These are phyloP conservation scores for Delichon dasypus DNA, from an alignment of 2,797 vertebrate species.

Conservation along the genomic window DNA sequence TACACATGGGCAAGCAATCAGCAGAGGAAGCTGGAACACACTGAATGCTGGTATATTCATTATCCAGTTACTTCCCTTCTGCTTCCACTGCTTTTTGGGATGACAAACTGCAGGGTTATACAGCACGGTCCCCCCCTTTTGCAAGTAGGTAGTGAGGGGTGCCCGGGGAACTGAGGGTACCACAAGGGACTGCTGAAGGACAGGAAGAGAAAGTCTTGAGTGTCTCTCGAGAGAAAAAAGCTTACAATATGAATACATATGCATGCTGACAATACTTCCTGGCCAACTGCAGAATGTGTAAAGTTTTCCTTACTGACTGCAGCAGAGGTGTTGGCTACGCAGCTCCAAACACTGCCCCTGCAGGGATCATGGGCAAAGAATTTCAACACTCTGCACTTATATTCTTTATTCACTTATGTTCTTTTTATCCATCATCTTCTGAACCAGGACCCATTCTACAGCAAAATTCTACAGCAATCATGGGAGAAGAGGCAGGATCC, in stretches of 20 bases:
- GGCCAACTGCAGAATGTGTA: background rate
- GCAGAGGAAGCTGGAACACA: background rate
- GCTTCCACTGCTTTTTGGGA: background rate
- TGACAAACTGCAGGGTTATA: background rate
- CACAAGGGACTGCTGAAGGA: background rate
- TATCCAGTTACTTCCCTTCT: background rate
- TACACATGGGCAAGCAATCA: background rate
- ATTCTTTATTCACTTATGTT: background rate
- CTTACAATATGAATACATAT: background rate
- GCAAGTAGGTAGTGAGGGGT: accelerated
- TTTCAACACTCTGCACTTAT: background rate
- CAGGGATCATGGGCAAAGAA: background rate
- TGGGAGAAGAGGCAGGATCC: background rate
- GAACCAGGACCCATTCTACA: background rate
- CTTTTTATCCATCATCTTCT: background rate
- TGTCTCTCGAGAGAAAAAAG: background rate
- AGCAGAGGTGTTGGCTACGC: background rate
- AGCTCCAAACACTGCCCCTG: background rate
- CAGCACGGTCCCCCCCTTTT: background rate
- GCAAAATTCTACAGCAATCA: background rate
- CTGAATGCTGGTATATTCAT: background rate
- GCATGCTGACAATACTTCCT: background rate
- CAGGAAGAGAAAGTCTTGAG: background rate
- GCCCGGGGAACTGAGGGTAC: background rate
- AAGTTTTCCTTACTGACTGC: background rate